Evolutionary conservation across 2,113 vertebrate species (phyloP), one percentile per base, ranked within the genome.

Genomic region (Prunella fulvescens): DNA sequence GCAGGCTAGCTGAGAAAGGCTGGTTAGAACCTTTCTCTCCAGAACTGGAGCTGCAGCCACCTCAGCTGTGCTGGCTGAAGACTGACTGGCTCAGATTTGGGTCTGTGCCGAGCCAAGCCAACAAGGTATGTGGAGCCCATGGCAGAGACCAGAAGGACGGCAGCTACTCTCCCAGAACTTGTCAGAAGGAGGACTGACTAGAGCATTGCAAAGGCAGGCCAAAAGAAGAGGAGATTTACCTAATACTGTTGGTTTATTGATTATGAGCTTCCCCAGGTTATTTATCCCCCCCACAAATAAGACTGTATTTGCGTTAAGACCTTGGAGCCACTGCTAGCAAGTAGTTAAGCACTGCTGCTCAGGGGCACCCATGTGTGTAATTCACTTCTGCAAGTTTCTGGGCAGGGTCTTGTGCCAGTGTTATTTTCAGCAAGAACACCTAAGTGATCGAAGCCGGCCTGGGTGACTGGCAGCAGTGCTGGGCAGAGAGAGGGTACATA

Each of bases 391-490:
- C 39, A 82, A 76, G 40, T 60, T 69, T 53, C 77, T 29, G 78
- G 44, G 81, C 1, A 0, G 23, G 35, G 20, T 64, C 53, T 69
- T 57, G 73, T 85, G 66, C 66, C 84, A 93, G 73, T 31, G 65
- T 54, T 95, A 91, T 88, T 95, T 95, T 73, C 82, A 86, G 74
- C 62, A 69, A 35, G 81, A 91, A 81, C 14, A 80, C n/a, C 44
- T 9, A 62, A 70, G 50, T 25, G 66, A 82, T 61, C 0, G 3
- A 84, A 90, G 3, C 37, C 0, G 0, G 33, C 28, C 88, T 0
- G 2, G 70, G 50, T 83, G 82, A 82, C 31, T 70, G 92, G 71
- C 79, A 92, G 88, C 67, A 83, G 62, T 0, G 2, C 82, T 45
- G 64, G 47, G 64, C 3, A 61, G 50, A 83, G 26, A 82, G 22